Conservation (phyloP, 2,113 vertebrate genomes). For the Narcine bancroftii region DNA sequence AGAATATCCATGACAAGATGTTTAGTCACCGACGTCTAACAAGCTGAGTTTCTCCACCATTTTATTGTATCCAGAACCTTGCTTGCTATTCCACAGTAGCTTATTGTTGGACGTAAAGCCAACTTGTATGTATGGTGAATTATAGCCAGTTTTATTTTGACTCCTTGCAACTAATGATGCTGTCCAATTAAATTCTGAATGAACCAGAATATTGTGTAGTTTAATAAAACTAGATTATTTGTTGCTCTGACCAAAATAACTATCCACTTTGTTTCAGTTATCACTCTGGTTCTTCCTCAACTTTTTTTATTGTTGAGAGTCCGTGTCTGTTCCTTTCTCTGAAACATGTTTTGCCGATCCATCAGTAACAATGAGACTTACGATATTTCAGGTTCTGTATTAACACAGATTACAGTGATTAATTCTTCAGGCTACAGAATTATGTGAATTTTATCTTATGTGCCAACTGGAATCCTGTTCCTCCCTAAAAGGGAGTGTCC, state of each 20-base stretch:
- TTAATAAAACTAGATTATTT: neutral
- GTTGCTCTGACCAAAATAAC: neutral
- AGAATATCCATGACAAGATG: too few relatives aligned
- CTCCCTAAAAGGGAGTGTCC: too few relatives aligned
- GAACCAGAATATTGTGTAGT: neutral
- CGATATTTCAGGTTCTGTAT: neutral
- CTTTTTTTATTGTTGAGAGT: neutral
- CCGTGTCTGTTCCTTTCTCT: neutral
- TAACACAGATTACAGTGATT: neutral
- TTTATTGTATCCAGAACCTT: too few relatives aligned
- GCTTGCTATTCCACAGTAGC: neutral
- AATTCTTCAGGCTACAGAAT: neutral
- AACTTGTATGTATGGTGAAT: neutral
- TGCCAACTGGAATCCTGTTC: neutral
- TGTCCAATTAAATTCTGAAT: neutral
- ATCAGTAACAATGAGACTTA: neutral
- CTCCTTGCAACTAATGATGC: neutral
- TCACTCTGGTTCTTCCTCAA: neutral
- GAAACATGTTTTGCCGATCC: neutral
- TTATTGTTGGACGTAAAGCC: neutral
- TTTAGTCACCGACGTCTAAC: too few relatives aligned
- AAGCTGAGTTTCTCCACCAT: too few relatives aligned
- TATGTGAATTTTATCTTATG: neutral
- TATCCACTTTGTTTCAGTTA: neutral
- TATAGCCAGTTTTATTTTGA: neutral